Base-by-base conservation (phyloP, 2,797 vertebrate species). In the Nannoperca australis region DNA sequence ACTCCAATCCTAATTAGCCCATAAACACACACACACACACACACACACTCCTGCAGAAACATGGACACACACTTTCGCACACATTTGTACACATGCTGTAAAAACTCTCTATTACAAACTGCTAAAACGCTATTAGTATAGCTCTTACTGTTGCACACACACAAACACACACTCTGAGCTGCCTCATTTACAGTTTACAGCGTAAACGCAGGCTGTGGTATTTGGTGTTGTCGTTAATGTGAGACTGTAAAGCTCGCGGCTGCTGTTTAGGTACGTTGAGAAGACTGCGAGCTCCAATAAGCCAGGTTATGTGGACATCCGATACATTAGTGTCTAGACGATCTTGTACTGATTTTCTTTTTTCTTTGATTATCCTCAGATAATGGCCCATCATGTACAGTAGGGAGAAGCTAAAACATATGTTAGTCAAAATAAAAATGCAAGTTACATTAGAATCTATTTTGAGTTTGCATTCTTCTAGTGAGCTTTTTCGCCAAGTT, bases 1-100 rank as follows among this genome's bases (percentile, higher is more conserved):
- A 90, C 89, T 81, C 73, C 73, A 82, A 81, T 88, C 88, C 89
- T 92, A 94, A 95, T 94, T 91, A 93, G 92, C 80, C 91, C 81
- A 87, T 94, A 93, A 94, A 94, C 88, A 90, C 88, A 86, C 79
- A 84, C 78, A 63, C 67, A 94, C 88, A 90, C 88, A 86, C 79
- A 84, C 78, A 63, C 67, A 30, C 30, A 44, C 47, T 38, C 36
- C 2, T 10, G 11, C 36, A 38, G 36, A 38, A 38, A 62, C 50
- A 77, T 9, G 63, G 20, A 47, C 18, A 59, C 67, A 63, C 45
- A 59, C 68, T 44, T 53, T 70, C 44, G 40, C 56, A 60, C 76
- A 77, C 72, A 50, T 27, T 59, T 1, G 34, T 73, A 75, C 82
- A 73, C 67, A 34, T 56, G 73, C 78, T 80, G 85, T 88, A 74